These are phyloP conservation scores for Drosophila punjabiensis DNA, from an alignment of 1,140 invertebrate genomes.

Conservation along the genomic window DNA sequence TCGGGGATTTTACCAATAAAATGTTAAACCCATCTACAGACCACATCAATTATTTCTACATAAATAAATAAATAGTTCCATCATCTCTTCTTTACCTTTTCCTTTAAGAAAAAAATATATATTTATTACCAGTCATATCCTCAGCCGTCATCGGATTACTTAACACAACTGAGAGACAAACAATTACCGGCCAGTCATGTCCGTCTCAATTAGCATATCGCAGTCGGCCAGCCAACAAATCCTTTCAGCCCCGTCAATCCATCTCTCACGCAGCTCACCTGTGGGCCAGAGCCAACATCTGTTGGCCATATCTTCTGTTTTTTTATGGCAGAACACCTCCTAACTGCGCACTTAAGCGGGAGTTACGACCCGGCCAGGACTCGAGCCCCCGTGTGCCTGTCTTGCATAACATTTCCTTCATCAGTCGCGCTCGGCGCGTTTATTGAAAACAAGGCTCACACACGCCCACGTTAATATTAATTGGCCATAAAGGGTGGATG, in stretches of 20 bases:
- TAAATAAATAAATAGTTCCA: neutral
- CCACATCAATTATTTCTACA: slow-evolving; percentile 4
- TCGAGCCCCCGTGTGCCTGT: slow-evolving; percentile 48
- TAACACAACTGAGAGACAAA: slow-evolving; percentile 22
- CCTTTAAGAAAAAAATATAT: neutral
- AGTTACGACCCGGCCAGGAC: slow-evolving; percentile 50
- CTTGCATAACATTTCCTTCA: slow-evolving; percentile 81
- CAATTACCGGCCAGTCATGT: slow-evolving; percentile 35
- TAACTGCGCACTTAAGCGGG: slow-evolving; percentile 63
- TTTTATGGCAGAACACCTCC: slow-evolving; percentile 53
- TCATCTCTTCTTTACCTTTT: neutral
- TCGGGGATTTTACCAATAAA: slow-evolving; percentile 54
- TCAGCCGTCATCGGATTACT: slow-evolving; percentile 32
- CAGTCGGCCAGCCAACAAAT: slow-evolving; percentile 41
- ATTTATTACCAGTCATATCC: slow-evolving; percentile 8
- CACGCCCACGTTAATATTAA: slow-evolving; percentile 78
- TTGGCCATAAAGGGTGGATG: slow-evolving; percentile 49
- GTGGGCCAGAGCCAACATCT: slow-evolving; percentile 12
- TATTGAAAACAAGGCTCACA: slow-evolving; percentile 54
- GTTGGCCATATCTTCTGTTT: slow-evolving; percentile 32
- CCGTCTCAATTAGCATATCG: slow-evolving; percentile 53
- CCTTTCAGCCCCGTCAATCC: slow-evolving; percentile 35
- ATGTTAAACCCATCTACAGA: neutral
- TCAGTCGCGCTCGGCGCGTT: slow-evolving; percentile 39
- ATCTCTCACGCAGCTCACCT: slow-evolving; percentile 18